A percentile compares a stretch with the other conserved stretches of the same genome.
phyloP scores from a whole-genome alignment of 2,797 vertebrate species.

The Melanotaenia pygmaea region DNA sequence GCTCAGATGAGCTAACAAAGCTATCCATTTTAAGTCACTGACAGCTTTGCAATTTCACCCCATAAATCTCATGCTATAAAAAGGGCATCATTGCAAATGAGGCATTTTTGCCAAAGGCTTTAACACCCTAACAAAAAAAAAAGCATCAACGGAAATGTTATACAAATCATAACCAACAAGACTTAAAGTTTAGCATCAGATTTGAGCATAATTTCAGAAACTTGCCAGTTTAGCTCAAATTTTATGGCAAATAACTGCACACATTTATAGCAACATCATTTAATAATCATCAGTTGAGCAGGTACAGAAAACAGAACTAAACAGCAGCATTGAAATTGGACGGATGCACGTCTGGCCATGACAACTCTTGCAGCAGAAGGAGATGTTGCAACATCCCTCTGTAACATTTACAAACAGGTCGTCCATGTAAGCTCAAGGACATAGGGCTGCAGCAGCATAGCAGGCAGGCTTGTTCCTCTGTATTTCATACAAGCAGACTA shows the following conservation, averaged over 20 bases:
- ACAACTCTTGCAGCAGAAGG: not conserved
- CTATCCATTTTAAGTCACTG: constrained; percentile 19
- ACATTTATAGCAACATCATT: not conserved
- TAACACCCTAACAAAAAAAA: not conserved
- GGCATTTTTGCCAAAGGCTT: not conserved
- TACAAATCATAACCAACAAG: not conserved
- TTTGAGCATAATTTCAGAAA: not conserved
- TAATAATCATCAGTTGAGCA: not conserved
- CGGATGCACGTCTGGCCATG: not conserved
- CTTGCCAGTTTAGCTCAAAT: too few species aligned
- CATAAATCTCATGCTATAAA: constrained; percentile 19
- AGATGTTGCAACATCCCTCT: too few species aligned
- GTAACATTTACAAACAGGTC: too few species aligned
- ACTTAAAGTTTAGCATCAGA: too few species aligned
- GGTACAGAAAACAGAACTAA: not conserved
- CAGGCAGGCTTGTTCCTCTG: too few species aligned
- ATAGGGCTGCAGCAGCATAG: too few species aligned
- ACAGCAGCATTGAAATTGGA: not conserved
- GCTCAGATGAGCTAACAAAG: constrained; percentile 57
- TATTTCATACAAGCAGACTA: not conserved
- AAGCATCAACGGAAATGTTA: not conserved
- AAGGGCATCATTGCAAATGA: not conserved
- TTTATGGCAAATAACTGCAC: not conserved
- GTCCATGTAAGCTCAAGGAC: too few species aligned
- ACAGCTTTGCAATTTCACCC: constrained; percentile 24